Evolutionary conservation across 2,888 invertebrate species (phyloP), one percentile per base, ranked within the genome.

Genomic region (Temnothorax ravouxi): DNA sequence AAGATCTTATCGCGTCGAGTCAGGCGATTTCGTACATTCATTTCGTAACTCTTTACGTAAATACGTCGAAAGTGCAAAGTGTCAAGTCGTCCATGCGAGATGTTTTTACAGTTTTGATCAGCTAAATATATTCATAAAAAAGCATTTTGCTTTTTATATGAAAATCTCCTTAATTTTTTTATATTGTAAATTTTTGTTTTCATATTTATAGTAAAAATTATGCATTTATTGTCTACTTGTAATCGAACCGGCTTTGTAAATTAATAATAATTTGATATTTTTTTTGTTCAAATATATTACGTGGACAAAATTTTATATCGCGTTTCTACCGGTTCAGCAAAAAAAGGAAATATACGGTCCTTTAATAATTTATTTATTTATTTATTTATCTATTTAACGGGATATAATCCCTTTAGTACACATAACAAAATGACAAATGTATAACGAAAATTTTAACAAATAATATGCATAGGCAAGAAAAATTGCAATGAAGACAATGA

Each of bases 41-140:
- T 88, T 74, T 88, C 88, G 79, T 80, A 88, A 88, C 59, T 47
- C 59, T 83, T 83, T 82, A 64, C 80, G 84, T 79, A 88, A 88
- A 86, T 86, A 83, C 47, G 71, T 47, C 84, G 83, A 82, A 52
- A 86, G 87, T 77, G 83, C 83, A 87, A 81, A 76, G 64, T 83
- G 85, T 86, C 85, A 72, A 82, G 76, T 79, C 74, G 81, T 72
- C 21, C 44, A 25, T 38, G 21, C 74, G 52, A 54, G 72, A 83
- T 83, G 84, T 87, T 86, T 77, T 81, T 25, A 56, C 47, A 47
- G 66, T 83, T 83, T 83, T 66, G 47, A 69, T 84, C 41, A 52
- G 71, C 64, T 80, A 76, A 87, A 64, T n/a, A 61, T n/a, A 8
- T 75, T 25, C 56, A 34, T 9, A 52, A 54, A 52, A 67, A 74